A percentile compares a stretch with the other conserved stretches of the same genome.
These are phyloP conservation scores for Pseudococcus longispinus DNA, from an alignment of 2,888 invertebrate species.

Conservation along the genomic window DNA sequence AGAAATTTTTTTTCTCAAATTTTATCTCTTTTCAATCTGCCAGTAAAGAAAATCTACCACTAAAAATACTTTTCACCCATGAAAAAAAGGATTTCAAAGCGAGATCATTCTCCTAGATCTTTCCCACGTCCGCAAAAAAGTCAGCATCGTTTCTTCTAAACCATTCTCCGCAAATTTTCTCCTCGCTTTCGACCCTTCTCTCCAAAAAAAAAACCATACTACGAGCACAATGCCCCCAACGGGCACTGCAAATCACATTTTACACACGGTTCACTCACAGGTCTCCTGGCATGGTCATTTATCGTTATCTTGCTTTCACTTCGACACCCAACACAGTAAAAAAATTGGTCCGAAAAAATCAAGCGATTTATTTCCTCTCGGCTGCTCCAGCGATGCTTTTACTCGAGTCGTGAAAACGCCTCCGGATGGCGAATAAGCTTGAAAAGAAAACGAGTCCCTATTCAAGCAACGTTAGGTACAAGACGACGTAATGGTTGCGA, in stretches of 20 bases:
- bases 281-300: neutral
- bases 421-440: neutral
- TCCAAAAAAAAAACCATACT: too few species aligned
- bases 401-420: neutral
- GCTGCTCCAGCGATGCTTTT: neutral
- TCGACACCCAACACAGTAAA: neutral
- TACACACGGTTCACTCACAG: neutral
- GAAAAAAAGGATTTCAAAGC: too few species aligned
- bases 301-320: neutral
- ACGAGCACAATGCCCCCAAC: too few species aligned
- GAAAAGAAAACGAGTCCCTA: neutral
- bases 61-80: too few species aligned
- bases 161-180: too few species aligned
- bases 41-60: too few species aligned
- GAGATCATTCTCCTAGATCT: too few species aligned
- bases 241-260: neutral
- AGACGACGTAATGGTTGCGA: neutral
- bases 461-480: neutral
- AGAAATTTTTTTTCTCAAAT: too few species aligned
- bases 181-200: too few species aligned
- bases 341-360: neutral
- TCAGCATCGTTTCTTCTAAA: too few species aligned
- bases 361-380: conserved; percentile 5
- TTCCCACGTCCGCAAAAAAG: too few species aligned
- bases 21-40: too few species aligned